Base-by-base conservation (phyloP, 2,797 vertebrate genomes). In the Pteropus rufus region DNA sequence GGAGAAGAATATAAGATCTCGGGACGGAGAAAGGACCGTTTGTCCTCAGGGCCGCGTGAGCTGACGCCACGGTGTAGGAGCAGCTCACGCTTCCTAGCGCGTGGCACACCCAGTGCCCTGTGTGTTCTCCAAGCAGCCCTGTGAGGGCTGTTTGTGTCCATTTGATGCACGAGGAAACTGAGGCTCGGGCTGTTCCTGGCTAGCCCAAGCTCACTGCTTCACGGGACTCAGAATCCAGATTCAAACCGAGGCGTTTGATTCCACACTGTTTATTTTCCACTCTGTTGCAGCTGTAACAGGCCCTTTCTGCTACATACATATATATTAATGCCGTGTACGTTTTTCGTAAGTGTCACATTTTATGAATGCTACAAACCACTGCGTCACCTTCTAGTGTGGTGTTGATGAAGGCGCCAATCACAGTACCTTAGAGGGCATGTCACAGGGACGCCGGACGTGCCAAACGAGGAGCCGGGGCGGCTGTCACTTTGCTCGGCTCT, bases 41-140 rank as follows among this genome's bases (percentile, higher is more conserved):
- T 39, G 26, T 44, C 81, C 29, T 54, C 52, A 73, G 23, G 9
- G 9, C 11, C 3, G 23, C 11, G 1, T 2, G 4, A 14, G 52
- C 39, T 39, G 6, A 21, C 21, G 4, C 9, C 9, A 44, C 3
- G 34, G 24, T 39, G 1, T 3, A 31, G 41, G 36, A 49, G 46
- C 5, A 26, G 67, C 65, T 21, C 4, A 0, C 8, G 10, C 16
- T 9, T 46, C 23, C 24, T 15, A 3, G n/a, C 14, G 46, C 12
- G 14, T 7, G 46, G 46, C 46, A 5, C 4, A 19, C 1, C 1
- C 8, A 0, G 0, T 0, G 34, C 16, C 2, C 18, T 0, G 1
- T 11, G 73, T 36, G 36, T 36, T 36, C 36, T 36, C 36, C 36
- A 36, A 36, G 36, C 36, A 44, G 34, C 16, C 2, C 18, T 0